These are phyloP conservation scores for Eumerus sabulonum DNA, from an alignment of 2,888 invertebrate genomes.

Conservation along the genomic window DNA sequence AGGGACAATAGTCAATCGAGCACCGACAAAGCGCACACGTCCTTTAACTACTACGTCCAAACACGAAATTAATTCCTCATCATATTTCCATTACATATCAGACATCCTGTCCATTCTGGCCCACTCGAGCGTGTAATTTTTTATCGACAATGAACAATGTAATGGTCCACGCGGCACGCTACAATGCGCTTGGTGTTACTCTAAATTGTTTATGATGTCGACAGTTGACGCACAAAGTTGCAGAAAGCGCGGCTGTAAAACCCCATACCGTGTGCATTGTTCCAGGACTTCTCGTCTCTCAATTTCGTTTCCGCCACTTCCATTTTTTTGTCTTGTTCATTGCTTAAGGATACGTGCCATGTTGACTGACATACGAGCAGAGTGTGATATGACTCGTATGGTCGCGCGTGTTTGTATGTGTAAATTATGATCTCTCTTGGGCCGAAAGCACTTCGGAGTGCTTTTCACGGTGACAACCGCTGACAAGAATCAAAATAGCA, in stretches of 20 bases:
- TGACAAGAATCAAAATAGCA: slow-evolving; percentile 59
- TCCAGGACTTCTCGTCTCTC: slow-evolving; percentile 3
- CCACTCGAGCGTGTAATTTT: too few species aligned
- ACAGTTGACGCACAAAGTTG: slow-evolving; percentile 24
- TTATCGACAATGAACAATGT: too few species aligned
- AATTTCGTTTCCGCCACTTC: neutral
- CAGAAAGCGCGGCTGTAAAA: slow-evolving; percentile 40
- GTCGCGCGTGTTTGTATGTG: slow-evolving; percentile 1
- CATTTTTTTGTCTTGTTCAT: slow-evolving; percentile 11
- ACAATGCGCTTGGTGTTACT: neutral
- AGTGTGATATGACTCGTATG: too few species aligned
- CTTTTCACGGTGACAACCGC: slow-evolving; percentile 56
- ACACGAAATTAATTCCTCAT: too few species aligned
- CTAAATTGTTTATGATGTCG: slow-evolving; percentile 48
- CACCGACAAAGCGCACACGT: too few species aligned
- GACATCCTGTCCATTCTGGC: too few species aligned
- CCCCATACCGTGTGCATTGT: slow-evolving; percentile 44
- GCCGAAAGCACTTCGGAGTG: slow-evolving; percentile 50
- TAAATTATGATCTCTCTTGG: slow-evolving; percentile 47
- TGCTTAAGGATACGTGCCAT: slow-evolving; percentile 21
- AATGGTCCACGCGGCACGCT: too few species aligned
- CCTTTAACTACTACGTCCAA: too few species aligned
- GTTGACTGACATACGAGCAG: neutral
- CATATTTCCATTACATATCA: too few species aligned
- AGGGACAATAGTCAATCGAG: too few species aligned